Evolutionary conservation across 2,113 vertebrate genomes (phyloP).

Genomic region (Crypturellus undulatus): DNA sequence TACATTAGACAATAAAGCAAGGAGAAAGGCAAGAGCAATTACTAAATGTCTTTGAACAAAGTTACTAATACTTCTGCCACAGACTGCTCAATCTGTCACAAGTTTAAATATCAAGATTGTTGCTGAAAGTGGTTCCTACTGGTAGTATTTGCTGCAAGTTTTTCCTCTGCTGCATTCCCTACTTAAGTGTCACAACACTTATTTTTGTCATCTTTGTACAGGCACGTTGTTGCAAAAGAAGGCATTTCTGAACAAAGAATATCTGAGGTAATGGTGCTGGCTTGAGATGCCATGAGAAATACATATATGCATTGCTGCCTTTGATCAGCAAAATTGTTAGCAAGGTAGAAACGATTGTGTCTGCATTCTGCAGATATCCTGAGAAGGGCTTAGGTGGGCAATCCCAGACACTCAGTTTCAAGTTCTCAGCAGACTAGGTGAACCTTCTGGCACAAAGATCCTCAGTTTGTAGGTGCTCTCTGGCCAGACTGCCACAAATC

Average conservation of each 20-base stretch:
- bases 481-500: background rate
- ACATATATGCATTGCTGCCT: rapidly evolving
- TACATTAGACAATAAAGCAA: background rate
- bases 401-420: background rate
- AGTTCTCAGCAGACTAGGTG: rapidly evolving
- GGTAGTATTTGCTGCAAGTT: background rate
- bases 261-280: background rate
- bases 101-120: background rate
- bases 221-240: background rate
- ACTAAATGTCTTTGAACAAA: background rate
- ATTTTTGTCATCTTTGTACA: background rate
- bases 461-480: background rate
- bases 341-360: background rate
- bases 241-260: background rate
- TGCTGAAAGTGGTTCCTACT: background rate
- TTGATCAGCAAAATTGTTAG: background rate
- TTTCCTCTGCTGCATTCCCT: background rate
- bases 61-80: background rate
- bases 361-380: background rate
- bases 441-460: background rate
- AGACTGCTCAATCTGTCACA: background rate
- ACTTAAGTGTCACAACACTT: background rate
- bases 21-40: background rate
- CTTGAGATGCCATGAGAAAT: background rate
- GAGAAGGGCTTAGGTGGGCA: background rate